These are phyloP conservation scores for Coptotermes formosanus DNA, from an alignment of 1,140 invertebrate genomes.

Conservation along the genomic window DNA sequence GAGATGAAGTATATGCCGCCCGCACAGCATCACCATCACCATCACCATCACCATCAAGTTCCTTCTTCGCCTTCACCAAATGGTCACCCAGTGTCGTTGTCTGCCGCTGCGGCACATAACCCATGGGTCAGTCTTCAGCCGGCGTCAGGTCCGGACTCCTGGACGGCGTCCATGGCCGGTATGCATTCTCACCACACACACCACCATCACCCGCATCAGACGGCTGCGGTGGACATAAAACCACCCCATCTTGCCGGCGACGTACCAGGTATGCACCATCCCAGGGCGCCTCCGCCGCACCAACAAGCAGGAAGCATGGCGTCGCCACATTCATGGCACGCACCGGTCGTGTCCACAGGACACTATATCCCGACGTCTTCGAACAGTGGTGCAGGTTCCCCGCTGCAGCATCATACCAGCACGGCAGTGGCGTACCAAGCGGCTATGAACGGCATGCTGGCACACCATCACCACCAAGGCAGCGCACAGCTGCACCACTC, in stretches of 20 bases:
- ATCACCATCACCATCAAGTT: slow-evolving; percentile 69
- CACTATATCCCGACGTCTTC: slow-evolving; percentile 66
- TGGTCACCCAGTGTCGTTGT: slow-evolving; percentile 56
- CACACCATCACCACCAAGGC: slow-evolving; percentile 67
- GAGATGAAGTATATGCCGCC: slow-evolving; percentile 94
- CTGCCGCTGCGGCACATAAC: slow-evolving; percentile 57
- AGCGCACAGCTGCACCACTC: slow-evolving; percentile 61
- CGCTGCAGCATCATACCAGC: slow-evolving; percentile 71
- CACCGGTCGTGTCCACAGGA: slow-evolving; percentile 75
- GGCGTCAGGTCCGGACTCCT: slow-evolving; percentile 64
- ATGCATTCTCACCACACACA: slow-evolving; percentile 65
- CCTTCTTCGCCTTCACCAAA: slow-evolving; percentile 61
- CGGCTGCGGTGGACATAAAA: slow-evolving; percentile 44
- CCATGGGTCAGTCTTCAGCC: slow-evolving; percentile 82
- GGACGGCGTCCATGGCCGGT: slow-evolving; percentile 68
- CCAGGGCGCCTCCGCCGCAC: slow-evolving; percentile 43
- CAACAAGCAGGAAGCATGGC: slow-evolving; percentile 54
- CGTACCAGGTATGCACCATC: slow-evolving; percentile 50
- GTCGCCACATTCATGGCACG: slow-evolving; percentile 78
- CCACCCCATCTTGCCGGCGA: slow-evolving; percentile 70
- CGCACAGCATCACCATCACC: slow-evolving; percentile 73
- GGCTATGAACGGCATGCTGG: slow-evolving; percentile 80
- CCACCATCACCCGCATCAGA: slow-evolving; percentile 51
- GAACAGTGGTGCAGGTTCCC: slow-evolving; percentile 67
- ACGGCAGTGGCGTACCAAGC: slow-evolving; percentile 69